These are phyloP conservation scores for Lasiurus cinereus DNA, from an alignment of 2,113 vertebrate species.

Conservation along the genomic window DNA sequence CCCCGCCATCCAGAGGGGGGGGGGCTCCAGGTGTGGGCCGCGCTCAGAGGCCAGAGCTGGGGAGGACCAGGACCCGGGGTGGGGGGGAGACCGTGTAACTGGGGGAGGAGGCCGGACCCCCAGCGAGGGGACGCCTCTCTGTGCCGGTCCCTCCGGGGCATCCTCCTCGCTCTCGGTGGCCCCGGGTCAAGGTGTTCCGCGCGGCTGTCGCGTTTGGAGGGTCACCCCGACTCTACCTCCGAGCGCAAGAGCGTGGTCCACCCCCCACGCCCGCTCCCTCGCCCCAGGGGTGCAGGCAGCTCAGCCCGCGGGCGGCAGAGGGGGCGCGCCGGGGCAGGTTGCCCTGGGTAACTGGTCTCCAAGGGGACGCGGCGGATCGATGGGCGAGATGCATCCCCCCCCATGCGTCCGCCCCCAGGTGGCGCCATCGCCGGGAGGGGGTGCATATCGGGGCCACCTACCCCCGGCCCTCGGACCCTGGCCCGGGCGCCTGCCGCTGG, in stretches of 20 bases:
- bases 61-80: background rate
- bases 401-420: too few species aligned
- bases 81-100: background rate
- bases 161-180: background rate
- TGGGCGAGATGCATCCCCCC: too few species aligned
- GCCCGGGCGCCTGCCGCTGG: too few species aligned
- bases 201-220: background rate
- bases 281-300: constrained; percentile 44
- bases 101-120: background rate
- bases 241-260: background rate
- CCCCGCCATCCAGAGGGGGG: background rate
- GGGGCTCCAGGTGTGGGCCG: background rate
- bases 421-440: too few species aligned
- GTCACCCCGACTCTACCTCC: background rate
- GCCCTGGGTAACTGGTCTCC: too few species aligned
- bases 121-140: background rate
- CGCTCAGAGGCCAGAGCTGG: background rate
- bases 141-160: background rate
- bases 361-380: too few species aligned
- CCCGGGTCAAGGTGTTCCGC: background rate
- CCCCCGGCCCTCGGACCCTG: too few species aligned
- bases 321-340: too few species aligned
- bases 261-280: background rate
- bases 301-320: constrained; percentile 1
- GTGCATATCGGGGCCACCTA: too few species aligned